Evolutionary conservation across 2,888 invertebrate species (phyloP), one percentile per base, ranked within the genome.

Genomic region (Isoperla grammatica): DNA sequence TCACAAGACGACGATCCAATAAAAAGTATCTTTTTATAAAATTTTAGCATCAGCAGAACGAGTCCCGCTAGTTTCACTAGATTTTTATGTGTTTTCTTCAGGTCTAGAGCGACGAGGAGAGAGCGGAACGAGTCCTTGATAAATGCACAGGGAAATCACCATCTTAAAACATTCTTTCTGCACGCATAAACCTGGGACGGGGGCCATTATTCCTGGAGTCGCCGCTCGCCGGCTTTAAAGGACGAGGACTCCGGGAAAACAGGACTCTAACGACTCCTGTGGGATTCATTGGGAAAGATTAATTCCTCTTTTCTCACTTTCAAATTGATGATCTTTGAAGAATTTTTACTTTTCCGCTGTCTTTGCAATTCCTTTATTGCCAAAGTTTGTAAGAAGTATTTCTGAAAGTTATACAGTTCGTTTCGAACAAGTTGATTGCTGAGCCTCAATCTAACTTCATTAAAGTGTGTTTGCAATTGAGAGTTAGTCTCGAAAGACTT

Each of bases 281-380:
- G 58, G 61, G 61, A 55, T 58, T 57, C 57, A 61, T 58, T 53
- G 54, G 54, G 54, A 55, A 48, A 58, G 61, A 58, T 58, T 61
- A 61, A 61, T 48, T 46, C 53, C 39, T 50, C 23, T 11, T 37
- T 37, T 37, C 53, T 53, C 39, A 53, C 35, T 53, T 53, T 17
- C 17, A 17, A 53, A 53, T 53, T 53, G 53, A 53, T 53, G 53
- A 53, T 12, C 39, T 53, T 35, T 17, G 37, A 35, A 53, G 37
- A 53, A 39, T 13, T 35, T 39, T 37, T 39, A 29, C 19, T 53
- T 35, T 53, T 53, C 8, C 19, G 13, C 20, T 15, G n/a, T 42
- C 42, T 42, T 15, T n/a, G 13, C 13, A 15, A 42, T 42, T 42
- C 42, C 42, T 12, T 29, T 29, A 29, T 29, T 29, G 29, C 29